A percentile compares a stretch with the other conserved stretches of the same genome.
phyloP scores from a whole-genome alignment of 2,888 invertebrate species.

The Diplazon laetatorius region DNA sequence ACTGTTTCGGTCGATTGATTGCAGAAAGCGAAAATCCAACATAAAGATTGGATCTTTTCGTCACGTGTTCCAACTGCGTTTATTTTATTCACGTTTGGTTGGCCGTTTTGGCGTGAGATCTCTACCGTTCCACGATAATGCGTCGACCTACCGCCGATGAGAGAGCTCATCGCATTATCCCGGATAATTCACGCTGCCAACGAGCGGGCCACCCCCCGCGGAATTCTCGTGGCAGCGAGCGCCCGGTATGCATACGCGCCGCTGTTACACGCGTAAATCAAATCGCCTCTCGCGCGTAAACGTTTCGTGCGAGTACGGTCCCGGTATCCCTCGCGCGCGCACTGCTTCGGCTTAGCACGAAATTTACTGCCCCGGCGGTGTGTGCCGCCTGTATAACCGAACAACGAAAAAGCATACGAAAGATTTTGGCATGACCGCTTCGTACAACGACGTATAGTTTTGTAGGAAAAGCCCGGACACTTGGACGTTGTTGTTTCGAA shows the following conservation, averaged over 20 bases:
- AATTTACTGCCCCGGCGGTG: conserved; percentile 74
- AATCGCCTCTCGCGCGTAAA: conserved; percentile 66
- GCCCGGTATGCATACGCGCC: conserved; percentile 54
- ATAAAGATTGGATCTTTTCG: too few relatives aligned
- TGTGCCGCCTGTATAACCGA: conserved; percentile 49
- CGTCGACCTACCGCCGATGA: conserved; percentile 65
- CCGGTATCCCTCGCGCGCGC: conserved; percentile 55
- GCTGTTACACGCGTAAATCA: conserved; percentile 76
- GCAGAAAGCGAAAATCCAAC: too few relatives aligned
- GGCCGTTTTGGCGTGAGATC: background rate
- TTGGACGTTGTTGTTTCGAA: background rate
- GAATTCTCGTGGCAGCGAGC: conserved; percentile 64
- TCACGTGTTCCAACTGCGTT: background rate
- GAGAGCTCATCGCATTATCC: conserved; percentile 67
- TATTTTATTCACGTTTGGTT: background rate
- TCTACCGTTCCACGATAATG: conserved; percentile 6
- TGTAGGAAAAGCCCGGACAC: conserved; percentile 18
- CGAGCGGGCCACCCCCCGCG: conserved; percentile 65
- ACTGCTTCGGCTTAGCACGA: conserved; percentile 74
- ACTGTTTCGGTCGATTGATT: too few relatives aligned
- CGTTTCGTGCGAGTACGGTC: conserved; percentile 38
- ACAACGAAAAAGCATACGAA: conserved; percentile 19
- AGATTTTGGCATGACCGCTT: background rate
- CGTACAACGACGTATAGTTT: conserved; percentile 20
- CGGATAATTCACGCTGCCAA: conserved; percentile 65